Evolutionary conservation across 2,888 invertebrate genomes (phyloP).

Genomic region (Conops quadrifasciatus): DNA sequence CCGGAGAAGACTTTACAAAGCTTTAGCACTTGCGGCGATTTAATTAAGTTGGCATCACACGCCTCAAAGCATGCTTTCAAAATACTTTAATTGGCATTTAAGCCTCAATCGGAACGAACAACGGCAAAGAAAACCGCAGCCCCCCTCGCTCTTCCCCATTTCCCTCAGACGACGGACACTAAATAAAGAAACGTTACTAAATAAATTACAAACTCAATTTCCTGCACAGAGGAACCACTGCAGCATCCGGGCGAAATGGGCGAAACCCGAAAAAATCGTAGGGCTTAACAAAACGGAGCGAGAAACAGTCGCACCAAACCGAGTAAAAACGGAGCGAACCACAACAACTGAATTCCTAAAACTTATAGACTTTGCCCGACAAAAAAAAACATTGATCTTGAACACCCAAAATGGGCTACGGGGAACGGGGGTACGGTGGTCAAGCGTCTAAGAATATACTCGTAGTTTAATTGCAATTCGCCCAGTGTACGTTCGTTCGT

Average conservation of each 20-base stretch:
- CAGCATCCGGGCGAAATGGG: background rate
- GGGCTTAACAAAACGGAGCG: background rate
- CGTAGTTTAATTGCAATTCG: no score
- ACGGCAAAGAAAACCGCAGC: background rate
- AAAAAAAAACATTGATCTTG: no score
- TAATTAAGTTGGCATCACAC: constrained; percentile 30
- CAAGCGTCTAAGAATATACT: no score
- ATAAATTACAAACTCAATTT: constrained; percentile 33
- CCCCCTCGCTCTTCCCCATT: background rate
- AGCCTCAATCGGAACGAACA: constrained; percentile 4
- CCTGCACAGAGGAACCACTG: constrained; percentile 11
- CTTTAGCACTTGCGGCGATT: constrained; percentile 33
- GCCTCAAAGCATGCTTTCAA: constrained; percentile 28
- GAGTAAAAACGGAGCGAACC: background rate
- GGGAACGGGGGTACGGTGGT: no score
- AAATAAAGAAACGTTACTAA: background rate
- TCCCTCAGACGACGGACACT: background rate
- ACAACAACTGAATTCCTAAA: background rate
- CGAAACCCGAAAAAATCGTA: background rate
- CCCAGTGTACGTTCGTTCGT: background rate
- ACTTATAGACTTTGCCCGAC: no score
- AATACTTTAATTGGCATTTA: constrained; percentile 28
- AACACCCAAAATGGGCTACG: no score
- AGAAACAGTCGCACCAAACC: background rate
- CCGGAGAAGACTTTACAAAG: constrained; percentile 4